Conservation (phyloP, 1,140 invertebrate species). For the Atta colombica region DNA sequence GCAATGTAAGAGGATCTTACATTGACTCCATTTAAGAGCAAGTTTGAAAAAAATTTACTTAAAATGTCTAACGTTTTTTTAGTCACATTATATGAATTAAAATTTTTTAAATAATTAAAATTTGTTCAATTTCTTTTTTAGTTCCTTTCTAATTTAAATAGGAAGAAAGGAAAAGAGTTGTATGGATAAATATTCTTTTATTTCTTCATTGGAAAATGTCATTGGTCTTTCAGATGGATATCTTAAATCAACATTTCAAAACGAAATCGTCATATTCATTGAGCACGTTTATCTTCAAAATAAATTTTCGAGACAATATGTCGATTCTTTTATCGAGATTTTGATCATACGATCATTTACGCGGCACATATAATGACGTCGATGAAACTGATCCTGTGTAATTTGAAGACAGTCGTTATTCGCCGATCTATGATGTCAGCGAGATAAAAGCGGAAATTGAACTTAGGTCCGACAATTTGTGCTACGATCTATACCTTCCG, state of each 20-base stretch:
- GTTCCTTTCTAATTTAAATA: not conserved
- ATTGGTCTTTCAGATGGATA: not conserved
- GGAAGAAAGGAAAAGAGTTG: not conserved
- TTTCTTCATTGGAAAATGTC: not conserved
- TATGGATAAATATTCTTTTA: not conserved
- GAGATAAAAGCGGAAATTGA: constrained; percentile 20
- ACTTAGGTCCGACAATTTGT: constrained; percentile 41
- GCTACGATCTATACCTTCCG: not conserved
- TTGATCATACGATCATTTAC: not conserved
- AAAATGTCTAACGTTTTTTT: not conserved
- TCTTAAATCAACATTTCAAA: not conserved
- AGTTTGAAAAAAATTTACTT: not conserved
- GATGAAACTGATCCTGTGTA: constrained; percentile 1
- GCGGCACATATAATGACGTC: not conserved
- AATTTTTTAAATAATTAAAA: not conserved
- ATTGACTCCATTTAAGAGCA: not conserved
- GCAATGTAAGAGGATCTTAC: not conserved
- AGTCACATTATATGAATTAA: not conserved
- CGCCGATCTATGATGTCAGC: constrained; percentile 18
- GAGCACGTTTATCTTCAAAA: not conserved
- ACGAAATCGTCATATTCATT: not conserved
- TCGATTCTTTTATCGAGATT: not conserved
- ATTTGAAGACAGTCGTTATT: not conserved
- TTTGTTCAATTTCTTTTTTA: not conserved
- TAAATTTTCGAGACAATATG: not conserved